Evolutionary conservation across 1,140 invertebrate species (phyloP), one percentile per base, ranked within the genome.

Genomic region (Zaprionus inermis): DNA sequence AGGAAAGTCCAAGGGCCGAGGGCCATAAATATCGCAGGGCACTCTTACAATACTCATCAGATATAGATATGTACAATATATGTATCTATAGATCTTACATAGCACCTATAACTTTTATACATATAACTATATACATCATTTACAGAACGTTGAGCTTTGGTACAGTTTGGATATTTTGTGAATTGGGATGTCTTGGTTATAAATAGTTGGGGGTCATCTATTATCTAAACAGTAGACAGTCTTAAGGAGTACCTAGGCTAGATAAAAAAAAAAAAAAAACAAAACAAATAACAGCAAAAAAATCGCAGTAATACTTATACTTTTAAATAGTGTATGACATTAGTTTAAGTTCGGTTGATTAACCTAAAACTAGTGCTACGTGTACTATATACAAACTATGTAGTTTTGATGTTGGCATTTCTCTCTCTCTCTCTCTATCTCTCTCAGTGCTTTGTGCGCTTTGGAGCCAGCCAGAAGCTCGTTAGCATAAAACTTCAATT

Each of bases 141-240:
- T 32, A 56, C 44, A 56, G 60, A 71, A 30, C 58, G 46, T 67
- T 10, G 71, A 57, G 72, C 77, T 88, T 88, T 90, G 85, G 84
- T 75, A 84, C 65, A 65, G 76, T 80, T 88, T 86, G 5, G 68
- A 76, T 72, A 81, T 81, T 85, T 64, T 85, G 70, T 65, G 58
- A 60, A 69, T 36, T 44, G 72, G 18, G 66, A 32, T 10, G 60
- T 57, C 18, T 60, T 16, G 41, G 64, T 70, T 64, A 68, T 51
- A 79, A 70, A 79, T 63, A 79, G 24, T 64, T 52, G 46, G 36
- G 52, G 20, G n/a, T 52, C 56, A 65, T 54, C 59, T 68, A 46
- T 22, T 18, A 79, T 22, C 78, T 79, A 79, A 75, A 72, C 16
- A 51, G 66, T 80, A 75, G 70, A 80, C 84, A 84, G 84, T 88